phyloP scores from a whole-genome alignment of 1,140 invertebrate genomes.

The Meloidogyne exigua region DNA sequence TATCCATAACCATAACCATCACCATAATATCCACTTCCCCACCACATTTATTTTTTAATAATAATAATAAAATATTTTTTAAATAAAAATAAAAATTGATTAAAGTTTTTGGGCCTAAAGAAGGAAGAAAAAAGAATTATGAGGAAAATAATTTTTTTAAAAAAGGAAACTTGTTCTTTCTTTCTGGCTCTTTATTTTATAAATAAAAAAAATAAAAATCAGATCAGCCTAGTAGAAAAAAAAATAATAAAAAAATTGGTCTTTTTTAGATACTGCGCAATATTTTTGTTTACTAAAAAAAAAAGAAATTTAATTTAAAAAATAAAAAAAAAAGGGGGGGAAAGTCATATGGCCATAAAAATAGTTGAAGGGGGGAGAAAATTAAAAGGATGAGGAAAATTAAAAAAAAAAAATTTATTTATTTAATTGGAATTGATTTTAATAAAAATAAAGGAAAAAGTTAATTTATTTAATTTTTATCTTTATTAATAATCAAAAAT shows the following conservation, averaged over 20 bases:
- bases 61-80: background rate
- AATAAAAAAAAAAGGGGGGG: no score
- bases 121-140: background rate
- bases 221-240: background rate
- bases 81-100: constrained; percentile 6
- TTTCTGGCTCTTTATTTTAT: no score
- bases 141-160: background rate
- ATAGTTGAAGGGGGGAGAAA: background rate
- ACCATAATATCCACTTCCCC: constrained; percentile 15
- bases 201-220: background rate
- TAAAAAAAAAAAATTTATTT: background rate
- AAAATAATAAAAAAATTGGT: background rate
- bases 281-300: constrained; percentile 3
- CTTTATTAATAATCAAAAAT: no score
- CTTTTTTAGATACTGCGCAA: background rate
- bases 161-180: background rate
- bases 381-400: background rate
- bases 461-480: no score
- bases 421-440: no score
- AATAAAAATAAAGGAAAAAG: no score
- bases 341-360: background rate
- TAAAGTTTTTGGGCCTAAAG: background rate
- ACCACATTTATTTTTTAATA: constrained; percentile 14
- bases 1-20: constrained; percentile 15
- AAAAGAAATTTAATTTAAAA: background rate